Evolutionary conservation across 1,140 invertebrate genomes (phyloP).

Genomic region (Mizuhopecten yessoensis): DNA sequence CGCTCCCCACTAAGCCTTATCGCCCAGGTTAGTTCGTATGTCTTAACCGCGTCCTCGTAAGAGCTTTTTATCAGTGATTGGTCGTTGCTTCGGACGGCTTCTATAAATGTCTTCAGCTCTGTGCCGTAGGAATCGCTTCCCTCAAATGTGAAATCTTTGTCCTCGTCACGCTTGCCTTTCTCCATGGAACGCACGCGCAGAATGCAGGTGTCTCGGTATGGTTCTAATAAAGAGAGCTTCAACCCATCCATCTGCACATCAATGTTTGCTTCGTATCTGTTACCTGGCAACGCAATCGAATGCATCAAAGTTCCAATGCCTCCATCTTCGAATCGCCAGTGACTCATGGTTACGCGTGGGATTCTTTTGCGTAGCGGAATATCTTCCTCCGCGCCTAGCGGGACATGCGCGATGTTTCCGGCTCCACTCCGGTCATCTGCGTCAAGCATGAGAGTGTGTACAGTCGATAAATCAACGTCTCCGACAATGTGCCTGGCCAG

Average conservation of each 20-base stretch:
- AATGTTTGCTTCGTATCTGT: constrained; percentile 18
- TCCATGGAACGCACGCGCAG: constrained; percentile 8
- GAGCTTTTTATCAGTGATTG: constrained; percentile 40
- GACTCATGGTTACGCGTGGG: constrained; percentile 40
- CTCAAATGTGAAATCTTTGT: constrained; percentile 44
- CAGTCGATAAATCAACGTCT: constrained; percentile 26
- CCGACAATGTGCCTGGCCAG: constrained; percentile 41
- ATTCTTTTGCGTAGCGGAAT: constrained; percentile 41
- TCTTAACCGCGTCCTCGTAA: background rate
- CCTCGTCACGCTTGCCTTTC: background rate
- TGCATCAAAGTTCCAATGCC: constrained; percentile 2
- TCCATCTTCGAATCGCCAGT: constrained; percentile 1
- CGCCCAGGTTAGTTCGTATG: constrained; percentile 34
- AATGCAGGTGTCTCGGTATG: background rate
- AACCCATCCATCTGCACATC: constrained; percentile 27
- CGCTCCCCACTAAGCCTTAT: background rate
- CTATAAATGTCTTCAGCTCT: constrained; percentile 22
- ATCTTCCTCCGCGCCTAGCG: background rate
- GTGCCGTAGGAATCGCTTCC: constrained; percentile 4
- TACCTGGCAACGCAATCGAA: constrained; percentile 17
- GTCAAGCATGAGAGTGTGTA: background rate
- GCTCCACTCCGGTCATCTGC: background rate
- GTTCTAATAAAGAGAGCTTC: constrained; percentile 18
- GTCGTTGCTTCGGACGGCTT: background rate
- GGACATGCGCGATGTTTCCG: background rate